Base-by-base conservation (phyloP, 2,113 vertebrate species). In the pig (Sus scrofa) region DNA sequence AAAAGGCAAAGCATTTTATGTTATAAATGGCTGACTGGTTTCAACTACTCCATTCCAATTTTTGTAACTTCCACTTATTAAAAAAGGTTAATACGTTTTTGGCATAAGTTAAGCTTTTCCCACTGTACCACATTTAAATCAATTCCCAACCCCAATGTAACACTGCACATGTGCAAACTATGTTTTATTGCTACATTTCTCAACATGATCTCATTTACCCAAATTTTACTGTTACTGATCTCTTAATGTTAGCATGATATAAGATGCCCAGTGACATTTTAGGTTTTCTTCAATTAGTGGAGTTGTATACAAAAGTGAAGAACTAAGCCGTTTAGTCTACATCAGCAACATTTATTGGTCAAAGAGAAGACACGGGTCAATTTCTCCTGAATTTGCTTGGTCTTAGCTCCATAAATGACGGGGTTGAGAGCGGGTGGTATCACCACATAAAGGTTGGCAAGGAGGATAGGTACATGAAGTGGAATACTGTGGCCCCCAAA, bases 401-500 rank as follows among this genome's bases (percentile, higher is more conserved):
- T 96, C 30, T 78, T 97, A 26, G 96, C 62, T 27, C 95, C 92
- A 68, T 97, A 97, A 71, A 96, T 98, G 27, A 97, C 97, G 11
- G 95, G 94, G 9, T 97, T 98, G 20, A 97, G 37, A 86, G 83
- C 44, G 4, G 86, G 34, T 82, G 94, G 88, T 18, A 95, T n/a
- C 24, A 97, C 70, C 37, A 97, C 71, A 44, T 97, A 97, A 58
- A 97, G 91, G 82, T 89, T 96, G 54, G 95, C 95, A 73, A 97
- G 74, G 8, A 95, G 63, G 27, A 86, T 96, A 63, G 94, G 93
- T 44, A 94, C 22, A 26, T 81, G 32, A 2, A 67, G 39, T 10
- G 95, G 91, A 71, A 97, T 84, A 16, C 20, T 73, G 2, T 97
- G 90, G 5, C 79, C 67, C 15, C 79, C 68, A 83, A 92, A 96